Base-by-base conservation (phyloP, 2,113 vertebrate genomes). In the Ailuropoda melanoleuca region DNA sequence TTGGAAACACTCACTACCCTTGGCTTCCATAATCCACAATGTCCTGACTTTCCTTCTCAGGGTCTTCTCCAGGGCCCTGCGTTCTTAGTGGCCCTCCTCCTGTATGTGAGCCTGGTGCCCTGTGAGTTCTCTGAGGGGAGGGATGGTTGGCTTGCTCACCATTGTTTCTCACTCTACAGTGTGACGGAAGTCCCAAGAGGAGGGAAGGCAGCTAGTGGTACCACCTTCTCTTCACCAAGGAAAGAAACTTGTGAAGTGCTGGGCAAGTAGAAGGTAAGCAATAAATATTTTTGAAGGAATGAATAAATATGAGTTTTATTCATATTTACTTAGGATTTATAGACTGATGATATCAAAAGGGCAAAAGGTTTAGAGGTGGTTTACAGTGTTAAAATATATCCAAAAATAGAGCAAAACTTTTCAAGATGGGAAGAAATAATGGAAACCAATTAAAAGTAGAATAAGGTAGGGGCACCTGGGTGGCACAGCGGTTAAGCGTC, bases 281-380 rank as follows among this genome's bases (percentile, higher is more conserved):
- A 34, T 78, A 56, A 87, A 74, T 80, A 91, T 53, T 74, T 85
- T 91, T 64, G 29, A 53, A 93, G 55, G 8, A 43, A 75, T 81
- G 48, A 91, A 88, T 24, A 62, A 82, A 85, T 84, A 37, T 50
- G 23, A 93, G 11, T 91, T 93, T 89, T 96, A 18, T 87, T 94
- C 29, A 48, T 64, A n/a, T 81, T 68, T 88, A 88, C 82, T 88
- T 95, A 85, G 17, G 26, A 92, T 96, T 80, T 96, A 82, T 87
- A 60, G 72, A 31, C 70, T 64, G 34, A 77, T n/a, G 26, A 68
- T n/a, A 26, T 62, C 13, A n/a, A n/a, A 18, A 72, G 50, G 8
- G 31, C 39, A n/a, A 39, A 56, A 31, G 46, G 26, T 29, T 31
- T 80, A 6, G 26, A 90, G 43, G 8, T 64, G 31, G 37, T 39